These are phyloP conservation scores for Bufo gargarizans DNA, from an alignment of 2,113 vertebrate species.

Conservation along the genomic window DNA sequence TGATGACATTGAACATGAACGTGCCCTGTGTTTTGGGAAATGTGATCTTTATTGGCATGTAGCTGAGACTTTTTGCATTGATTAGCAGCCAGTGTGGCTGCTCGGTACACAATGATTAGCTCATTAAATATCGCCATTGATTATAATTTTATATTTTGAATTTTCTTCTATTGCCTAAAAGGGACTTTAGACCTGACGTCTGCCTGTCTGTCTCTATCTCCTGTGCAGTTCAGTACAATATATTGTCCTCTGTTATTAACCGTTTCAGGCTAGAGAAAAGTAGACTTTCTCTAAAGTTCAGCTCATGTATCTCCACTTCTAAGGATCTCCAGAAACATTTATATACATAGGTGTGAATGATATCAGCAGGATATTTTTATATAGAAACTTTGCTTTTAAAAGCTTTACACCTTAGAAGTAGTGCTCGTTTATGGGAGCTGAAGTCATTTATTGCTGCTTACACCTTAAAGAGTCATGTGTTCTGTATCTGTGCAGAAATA, in stretches of 20 bases:
- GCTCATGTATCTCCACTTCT: not conserved
- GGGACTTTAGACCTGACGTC: not conserved
- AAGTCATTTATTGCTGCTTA: not conserved
- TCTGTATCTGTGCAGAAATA: not conserved
- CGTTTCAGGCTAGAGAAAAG: not conserved
- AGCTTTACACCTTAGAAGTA: not conserved
- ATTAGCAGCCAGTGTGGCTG: not conserved
- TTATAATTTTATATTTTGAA: not conserved
- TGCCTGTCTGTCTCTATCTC: not conserved
- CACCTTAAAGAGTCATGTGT: not conserved
- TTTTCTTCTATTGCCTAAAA: not conserved
- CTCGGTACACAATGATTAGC: not conserved
- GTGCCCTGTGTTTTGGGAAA: slow-evolving; percentile 39
- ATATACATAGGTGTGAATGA: not conserved
- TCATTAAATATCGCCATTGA: not conserved
- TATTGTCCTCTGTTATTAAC: not conserved
- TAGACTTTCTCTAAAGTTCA: not conserved
- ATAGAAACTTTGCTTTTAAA: not conserved
- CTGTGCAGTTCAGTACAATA: not conserved
- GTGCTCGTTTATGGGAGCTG: not conserved
- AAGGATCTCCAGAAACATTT: not conserved
- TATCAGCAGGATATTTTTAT: not conserved
- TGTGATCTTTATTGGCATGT: slow-evolving; percentile 23
- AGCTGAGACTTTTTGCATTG: slow-evolving; percentile 7
- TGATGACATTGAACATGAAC: slow-evolving; percentile 32